A percentile compares a stretch with the other conserved stretches of the same genome.
These are phyloP conservation scores for Erebia aethiops DNA, from an alignment of 2,888 invertebrate genomes.

Conservation along the genomic window DNA sequence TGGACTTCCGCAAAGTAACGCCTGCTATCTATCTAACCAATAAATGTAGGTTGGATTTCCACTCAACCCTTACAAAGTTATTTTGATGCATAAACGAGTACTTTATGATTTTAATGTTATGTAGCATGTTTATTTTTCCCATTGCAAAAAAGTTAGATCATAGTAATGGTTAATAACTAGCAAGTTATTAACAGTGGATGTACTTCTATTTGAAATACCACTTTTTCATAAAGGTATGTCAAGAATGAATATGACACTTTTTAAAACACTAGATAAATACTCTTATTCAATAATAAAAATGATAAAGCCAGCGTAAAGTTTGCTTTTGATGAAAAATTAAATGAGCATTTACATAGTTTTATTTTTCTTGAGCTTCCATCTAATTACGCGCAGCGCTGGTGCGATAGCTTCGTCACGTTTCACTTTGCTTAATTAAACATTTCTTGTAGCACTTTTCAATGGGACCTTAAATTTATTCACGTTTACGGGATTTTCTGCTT, in stretches of 20 bases:
- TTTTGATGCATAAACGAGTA: too few species aligned
- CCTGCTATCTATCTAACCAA: too few species aligned
- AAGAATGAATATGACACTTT: not conserved
- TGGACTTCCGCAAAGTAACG: too few species aligned
- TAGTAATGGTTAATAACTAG: too few species aligned
- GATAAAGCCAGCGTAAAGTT: not conserved
- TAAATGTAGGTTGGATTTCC: too few species aligned
- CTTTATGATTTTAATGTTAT: too few species aligned
- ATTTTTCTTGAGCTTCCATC: conserved; percentile 53
- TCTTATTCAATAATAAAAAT: not conserved
- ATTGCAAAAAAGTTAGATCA: too few species aligned
- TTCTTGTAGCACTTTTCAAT: conserved; percentile 52
- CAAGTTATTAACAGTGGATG: too few species aligned
- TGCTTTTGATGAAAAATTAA: conserved; percentile 24
- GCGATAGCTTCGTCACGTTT: conserved; percentile 61
- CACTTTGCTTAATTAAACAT: conserved; percentile 69
- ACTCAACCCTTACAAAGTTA: too few species aligned
- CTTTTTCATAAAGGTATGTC: too few species aligned
- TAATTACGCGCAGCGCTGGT: conserved; percentile 54
- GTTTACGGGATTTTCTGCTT: conserved; percentile 25
- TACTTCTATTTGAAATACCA: too few species aligned
- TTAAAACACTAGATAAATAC: not conserved
- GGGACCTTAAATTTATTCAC: conserved; percentile 34
- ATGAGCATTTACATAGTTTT: conserved; percentile 40
- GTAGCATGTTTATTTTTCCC: too few species aligned